A percentile compares a stretch with the other conserved stretches of the same genome.
Evolutionary conservation across 2,888 invertebrate species (phyloP).

Genomic region (Alitta virens): DNA sequence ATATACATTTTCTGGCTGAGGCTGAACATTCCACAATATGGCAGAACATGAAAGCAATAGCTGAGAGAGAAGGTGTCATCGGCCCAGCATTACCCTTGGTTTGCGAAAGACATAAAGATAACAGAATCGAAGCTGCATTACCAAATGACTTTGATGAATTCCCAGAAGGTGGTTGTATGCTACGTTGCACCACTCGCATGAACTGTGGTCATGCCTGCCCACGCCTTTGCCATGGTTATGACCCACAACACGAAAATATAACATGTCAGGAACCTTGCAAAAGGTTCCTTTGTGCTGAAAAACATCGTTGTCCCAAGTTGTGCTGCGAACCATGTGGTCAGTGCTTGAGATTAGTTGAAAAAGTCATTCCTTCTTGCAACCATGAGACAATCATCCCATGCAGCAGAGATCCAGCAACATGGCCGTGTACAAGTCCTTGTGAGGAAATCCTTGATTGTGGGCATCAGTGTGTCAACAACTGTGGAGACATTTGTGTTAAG

Average conservation of each 20-base stretch:
- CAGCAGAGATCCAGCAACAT: slow-evolving; percentile 25
- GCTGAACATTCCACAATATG: slow-evolving; percentile 17
- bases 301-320: slow-evolving; percentile 32
- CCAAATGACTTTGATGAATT: slow-evolving; percentile 29
- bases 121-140: background rate
- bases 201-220: slow-evolving; percentile 68
- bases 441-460: slow-evolving; percentile 55
- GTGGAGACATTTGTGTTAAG: slow-evolving; percentile 49
- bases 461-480: slow-evolving; percentile 62
- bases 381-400: slow-evolving; percentile 41
- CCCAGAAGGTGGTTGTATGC: slow-evolving; percentile 63
- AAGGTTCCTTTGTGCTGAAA: slow-evolving; percentile 28
- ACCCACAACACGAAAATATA: slow-evolving; percentile 61
- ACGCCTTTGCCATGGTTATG: slow-evolving; percentile 65
- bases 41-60: slow-evolving; percentile 16
- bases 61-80: background rate
- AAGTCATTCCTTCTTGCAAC: slow-evolving; percentile 38
- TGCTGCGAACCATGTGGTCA: slow-evolving; percentile 38
- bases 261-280: slow-evolving; percentile 37
- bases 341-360: slow-evolving; percentile 34
- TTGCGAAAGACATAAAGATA: slow-evolving; percentile 40
- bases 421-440: slow-evolving; percentile 39
- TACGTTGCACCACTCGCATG: slow-evolving; percentile 61
- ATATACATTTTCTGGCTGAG: slow-evolving; percentile 38
- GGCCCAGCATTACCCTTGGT: slow-evolving; percentile 24